Percentiles rank a stretch among this genome's conserved stretches.
Conservation (phyloP, 2,113 vertebrate species). For the Nycticryphes semicollaris region DNA sequence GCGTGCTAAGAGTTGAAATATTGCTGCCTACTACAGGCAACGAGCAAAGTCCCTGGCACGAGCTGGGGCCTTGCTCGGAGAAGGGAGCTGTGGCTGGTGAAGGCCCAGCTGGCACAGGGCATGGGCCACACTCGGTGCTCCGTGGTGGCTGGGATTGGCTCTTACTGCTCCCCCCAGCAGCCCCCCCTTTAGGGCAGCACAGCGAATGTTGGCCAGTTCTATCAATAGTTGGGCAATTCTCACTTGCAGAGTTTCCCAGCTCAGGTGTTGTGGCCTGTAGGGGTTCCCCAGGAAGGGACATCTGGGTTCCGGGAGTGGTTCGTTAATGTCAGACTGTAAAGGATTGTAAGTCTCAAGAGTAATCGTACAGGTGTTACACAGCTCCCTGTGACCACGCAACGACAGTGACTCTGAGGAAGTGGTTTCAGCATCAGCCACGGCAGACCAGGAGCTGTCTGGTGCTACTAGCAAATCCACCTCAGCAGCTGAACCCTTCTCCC, state of each 20-base stretch:
- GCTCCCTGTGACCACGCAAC: not conserved
- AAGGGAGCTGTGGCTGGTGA: not conserved
- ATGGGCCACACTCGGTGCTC: not conserved
- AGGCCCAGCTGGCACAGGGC: not conserved
- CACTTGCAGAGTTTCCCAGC: not conserved
- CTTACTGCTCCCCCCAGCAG: not conserved
- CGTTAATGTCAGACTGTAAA: not conserved
- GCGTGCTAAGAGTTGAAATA: not conserved
- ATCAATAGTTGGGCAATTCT: not conserved
- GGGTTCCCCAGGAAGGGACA: not conserved
- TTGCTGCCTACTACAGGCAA: not conserved
- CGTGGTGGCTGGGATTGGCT: fast-evolving
- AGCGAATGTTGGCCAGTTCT: not conserved
- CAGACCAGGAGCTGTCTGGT: not conserved
- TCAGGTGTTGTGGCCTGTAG: not conserved
- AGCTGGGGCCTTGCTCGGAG: not conserved
- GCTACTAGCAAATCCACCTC: not conserved
- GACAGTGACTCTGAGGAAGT: not conserved
- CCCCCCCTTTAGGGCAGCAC: not conserved
- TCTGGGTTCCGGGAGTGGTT: not conserved
- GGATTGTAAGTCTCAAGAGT: not conserved
- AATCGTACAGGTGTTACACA: not conserved
- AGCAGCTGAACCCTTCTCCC: not conserved
- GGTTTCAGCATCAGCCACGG: not conserved
- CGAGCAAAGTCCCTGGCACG: not conserved